A percentile compares a stretch with the other conserved stretches of the same genome.
Conservation (phyloP, 2,888 invertebrate species). For the Tenthredo notha region DNA sequence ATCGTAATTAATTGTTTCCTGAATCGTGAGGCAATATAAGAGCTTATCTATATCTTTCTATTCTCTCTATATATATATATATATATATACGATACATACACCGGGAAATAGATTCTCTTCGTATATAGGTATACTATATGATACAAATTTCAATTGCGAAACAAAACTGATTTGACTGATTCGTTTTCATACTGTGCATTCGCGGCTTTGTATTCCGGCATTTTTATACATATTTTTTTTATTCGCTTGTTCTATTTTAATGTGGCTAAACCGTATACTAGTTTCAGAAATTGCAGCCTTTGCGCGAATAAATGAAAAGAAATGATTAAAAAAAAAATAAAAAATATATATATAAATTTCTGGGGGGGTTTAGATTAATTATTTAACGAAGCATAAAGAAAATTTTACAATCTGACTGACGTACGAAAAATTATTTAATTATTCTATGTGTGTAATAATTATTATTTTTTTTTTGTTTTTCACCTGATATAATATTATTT, state of each 20-base stretch:
- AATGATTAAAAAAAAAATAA: neutral
- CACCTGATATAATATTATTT: neutral
- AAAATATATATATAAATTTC: no score
- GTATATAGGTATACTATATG: neutral
- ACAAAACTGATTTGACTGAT: neutral
- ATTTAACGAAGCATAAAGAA: neutral
- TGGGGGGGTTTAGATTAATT: no score
- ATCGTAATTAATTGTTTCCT: constrained; percentile 6
- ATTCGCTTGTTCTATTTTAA: no score
- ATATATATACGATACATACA: neutral
- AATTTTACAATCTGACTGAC: neutral
- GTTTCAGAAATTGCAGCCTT: neutral
- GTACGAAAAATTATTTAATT: neutral
- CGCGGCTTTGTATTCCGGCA: neutral
- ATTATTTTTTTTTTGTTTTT: neutral
- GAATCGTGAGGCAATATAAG: neutral
- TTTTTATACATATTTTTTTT: neutral
- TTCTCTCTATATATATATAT: neutral
- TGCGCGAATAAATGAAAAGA: neutral
- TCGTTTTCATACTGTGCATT: neutral
- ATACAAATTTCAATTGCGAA: neutral
- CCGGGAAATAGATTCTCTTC: neutral
- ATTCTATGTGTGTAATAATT: neutral
- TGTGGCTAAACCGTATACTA: no score
- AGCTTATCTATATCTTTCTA: neutral